A percentile compares a stretch with the other conserved stretches of the same genome.
Conservation (phyloP, 1,140 invertebrate species). For the Calephelis virginiensis region DNA sequence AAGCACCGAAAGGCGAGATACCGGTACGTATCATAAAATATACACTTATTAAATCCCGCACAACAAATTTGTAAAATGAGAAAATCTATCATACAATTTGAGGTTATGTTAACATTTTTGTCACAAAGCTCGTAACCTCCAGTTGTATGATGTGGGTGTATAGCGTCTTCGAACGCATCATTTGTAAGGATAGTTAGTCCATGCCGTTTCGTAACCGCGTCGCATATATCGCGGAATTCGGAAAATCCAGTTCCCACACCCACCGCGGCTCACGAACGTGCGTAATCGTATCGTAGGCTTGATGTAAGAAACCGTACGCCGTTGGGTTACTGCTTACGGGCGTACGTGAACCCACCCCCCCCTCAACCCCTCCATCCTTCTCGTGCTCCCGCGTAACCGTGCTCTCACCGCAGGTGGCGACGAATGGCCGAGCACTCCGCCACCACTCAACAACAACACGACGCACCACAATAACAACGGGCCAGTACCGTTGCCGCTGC, state of each 20-base stretch:
- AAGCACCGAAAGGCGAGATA: constrained; percentile 66
- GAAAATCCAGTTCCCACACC: constrained; percentile 55
- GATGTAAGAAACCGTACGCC: constrained; percentile 41
- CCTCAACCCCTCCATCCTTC: constrained; percentile 61
- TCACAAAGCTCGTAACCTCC: constrained; percentile 23
- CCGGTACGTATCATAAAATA: constrained; percentile 51
- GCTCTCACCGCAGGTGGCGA: constrained; percentile 80
- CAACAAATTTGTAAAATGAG: background rate
- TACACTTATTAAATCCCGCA: background rate
- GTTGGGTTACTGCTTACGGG: constrained; percentile 50
- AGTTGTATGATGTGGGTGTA: constrained; percentile 23
- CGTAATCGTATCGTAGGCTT: constrained; percentile 48
- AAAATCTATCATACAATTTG: background rate
- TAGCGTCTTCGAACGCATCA: background rate
- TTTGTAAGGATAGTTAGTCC: constrained; percentile 46
- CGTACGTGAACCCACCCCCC: constrained; percentile 68
- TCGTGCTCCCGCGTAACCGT: constrained; percentile 72
- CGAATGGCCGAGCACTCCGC: constrained; percentile 78
- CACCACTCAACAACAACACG: constrained; percentile 80
- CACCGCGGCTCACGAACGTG: constrained; percentile 56
- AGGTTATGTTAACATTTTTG: background rate
- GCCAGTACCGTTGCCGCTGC: constrained; percentile 60
- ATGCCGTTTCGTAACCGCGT: constrained; percentile 44
- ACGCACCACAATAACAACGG: constrained; percentile 80
- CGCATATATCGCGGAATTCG: constrained; percentile 50